phyloP scores from a whole-genome alignment of 1,140 invertebrate genomes.

The Anastrepha ludens region DNA sequence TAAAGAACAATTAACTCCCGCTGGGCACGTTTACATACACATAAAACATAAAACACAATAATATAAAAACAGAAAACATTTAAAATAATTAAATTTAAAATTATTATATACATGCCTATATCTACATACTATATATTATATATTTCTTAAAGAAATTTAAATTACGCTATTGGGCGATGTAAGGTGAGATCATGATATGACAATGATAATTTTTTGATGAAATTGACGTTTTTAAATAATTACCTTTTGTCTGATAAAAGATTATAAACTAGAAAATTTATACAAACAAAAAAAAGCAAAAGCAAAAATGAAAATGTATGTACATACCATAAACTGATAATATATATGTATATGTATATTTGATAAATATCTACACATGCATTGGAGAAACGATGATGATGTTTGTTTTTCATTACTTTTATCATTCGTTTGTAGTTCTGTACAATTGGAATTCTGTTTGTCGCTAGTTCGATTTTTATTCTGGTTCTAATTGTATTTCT shows the following conservation, averaged over 20 bases:
- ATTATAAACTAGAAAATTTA: conserved; percentile 54
- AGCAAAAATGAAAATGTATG: background rate
- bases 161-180: conserved; percentile 74
- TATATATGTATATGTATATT: background rate
- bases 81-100: conserved; percentile 59
- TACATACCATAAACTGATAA: conserved; percentile 27
- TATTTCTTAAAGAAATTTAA: conserved; percentile 75
- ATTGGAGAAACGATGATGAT: conserved; percentile 26
- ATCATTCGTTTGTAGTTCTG: conserved; percentile 12
- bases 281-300: conserved; percentile 26
- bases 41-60: conserved; percentile 5
- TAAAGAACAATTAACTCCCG: background rate
- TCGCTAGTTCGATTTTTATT: conserved; percentile 47
- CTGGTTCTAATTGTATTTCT: conserved; percentile 39
- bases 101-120: conserved; percentile 57
- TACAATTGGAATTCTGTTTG: conserved; percentile 4
- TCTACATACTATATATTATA: conserved; percentile 56
- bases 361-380: conserved; percentile 29
- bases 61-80: conserved; percentile 37
- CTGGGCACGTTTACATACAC: conserved; percentile 40
- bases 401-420: conserved; percentile 30
- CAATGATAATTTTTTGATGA: conserved; percentile 54
- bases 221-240: conserved; percentile 48
- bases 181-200: conserved; percentile 65
- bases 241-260: conserved; percentile 54